Evolutionary conservation across 2,113 vertebrate genomes (phyloP), one percentile per base, ranked within the genome.

Genomic region (Apteryx mantelli): DNA sequence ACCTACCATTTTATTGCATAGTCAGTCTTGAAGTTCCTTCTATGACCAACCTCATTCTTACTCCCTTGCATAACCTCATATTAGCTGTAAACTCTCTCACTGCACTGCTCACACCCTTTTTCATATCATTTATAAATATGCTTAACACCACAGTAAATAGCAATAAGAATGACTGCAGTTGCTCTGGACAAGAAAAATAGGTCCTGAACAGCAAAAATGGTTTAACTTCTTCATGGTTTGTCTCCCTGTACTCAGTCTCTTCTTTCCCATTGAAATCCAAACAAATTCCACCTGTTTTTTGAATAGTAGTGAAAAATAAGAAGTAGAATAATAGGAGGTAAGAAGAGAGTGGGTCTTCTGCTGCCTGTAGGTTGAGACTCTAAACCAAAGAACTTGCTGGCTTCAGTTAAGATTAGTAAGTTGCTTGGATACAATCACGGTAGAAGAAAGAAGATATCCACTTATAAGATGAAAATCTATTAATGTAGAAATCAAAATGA

Each of bases 101-200:
- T 0, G 2, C 44, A 28, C 9, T 0, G 2, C 20, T 79, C 56
- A 7, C 36, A 2, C 7, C 13, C 12, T 88, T 88, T 32, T 56
- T 88, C 7, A 15, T 84, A 44, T 13, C 2, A 32, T 60, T 80
- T 76, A 76, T 88, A 36, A 80, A 68, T 50, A 68, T 63, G 25
- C 7, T 22, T 83, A 74, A 68, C 48, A 38, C 26, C n/a, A 50
- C 17, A 44, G 50, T 69, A 75, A 91, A 46, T 9, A 68, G 26
- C 68, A 56, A 63, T 75, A 80, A 58, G 19, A 58, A 77, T 22
- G 28, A 5, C 22, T 64, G 15, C 1, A 6, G 25, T 32, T 92
- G 38, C 14, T 71, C 58, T 78, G 58, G 22, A 63, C 26, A 44
- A 68, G 46, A 63, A 89, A 81, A 65, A 16, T 66, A 70, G 36